Conservation (phyloP, 1,140 invertebrate genomes). For the Drosophila ambigua region DNA sequence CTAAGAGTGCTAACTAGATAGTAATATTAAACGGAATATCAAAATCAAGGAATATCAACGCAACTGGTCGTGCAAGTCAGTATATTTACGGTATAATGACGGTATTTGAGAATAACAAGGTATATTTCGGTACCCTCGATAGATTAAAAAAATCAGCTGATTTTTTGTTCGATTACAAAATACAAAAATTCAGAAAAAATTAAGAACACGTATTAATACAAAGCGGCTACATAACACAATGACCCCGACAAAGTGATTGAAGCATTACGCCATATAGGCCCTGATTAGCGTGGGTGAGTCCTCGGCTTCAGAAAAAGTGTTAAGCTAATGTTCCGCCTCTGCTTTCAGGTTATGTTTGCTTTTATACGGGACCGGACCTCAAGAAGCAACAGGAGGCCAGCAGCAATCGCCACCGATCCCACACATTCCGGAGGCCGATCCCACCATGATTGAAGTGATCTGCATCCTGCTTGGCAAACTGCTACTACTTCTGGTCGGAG, state of each 20-base stretch:
- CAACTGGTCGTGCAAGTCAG: too few relatives aligned
- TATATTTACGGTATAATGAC: too few relatives aligned
- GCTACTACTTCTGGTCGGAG: slow-evolving; percentile 39
- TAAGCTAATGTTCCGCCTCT: neutral
- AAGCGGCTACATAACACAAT: slow-evolving; percentile 30
- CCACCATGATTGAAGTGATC: slow-evolving; percentile 53
- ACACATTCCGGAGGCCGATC: slow-evolving; percentile 37
- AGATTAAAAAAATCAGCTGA: too few relatives aligned
- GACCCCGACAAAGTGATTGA: slow-evolving; percentile 27
- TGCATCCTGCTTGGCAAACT: slow-evolving; percentile 49
- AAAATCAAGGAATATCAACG: too few relatives aligned
- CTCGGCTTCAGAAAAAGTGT: neutral
- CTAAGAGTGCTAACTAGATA: too few relatives aligned
- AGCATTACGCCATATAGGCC: slow-evolving; percentile 15
- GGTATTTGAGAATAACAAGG: too few relatives aligned
- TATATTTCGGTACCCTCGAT: too few relatives aligned
- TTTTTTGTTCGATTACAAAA: too few relatives aligned
- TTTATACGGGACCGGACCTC: slow-evolving; percentile 32
- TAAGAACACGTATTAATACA: slow-evolving; percentile 24
- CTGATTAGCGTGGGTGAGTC: slow-evolving; percentile 24
- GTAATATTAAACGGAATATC: too few relatives aligned
- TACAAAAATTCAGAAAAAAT: too few relatives aligned
- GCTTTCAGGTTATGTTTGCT: slow-evolving; percentile 50
- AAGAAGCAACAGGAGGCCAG: slow-evolving; percentile 47
- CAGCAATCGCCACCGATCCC: slow-evolving; percentile 17